Evolutionary conservation across 2,888 invertebrate genomes (phyloP).

Genomic region (Hypsopygia costalis): DNA sequence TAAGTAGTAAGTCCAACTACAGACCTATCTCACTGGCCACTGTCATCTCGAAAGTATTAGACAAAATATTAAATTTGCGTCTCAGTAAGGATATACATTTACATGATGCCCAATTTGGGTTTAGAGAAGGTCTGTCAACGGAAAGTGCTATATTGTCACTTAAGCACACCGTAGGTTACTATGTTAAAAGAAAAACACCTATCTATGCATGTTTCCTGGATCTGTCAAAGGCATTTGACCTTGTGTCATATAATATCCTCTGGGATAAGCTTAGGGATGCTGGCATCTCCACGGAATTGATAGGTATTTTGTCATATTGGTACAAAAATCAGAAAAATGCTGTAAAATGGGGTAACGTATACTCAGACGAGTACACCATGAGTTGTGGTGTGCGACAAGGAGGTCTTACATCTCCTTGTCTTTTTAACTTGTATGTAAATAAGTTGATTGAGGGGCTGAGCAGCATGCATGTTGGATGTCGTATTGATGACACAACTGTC

Average conservation of each 20-base stretch:
- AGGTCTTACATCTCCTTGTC: too few species aligned
- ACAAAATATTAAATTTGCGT: slow-evolving; percentile 17
- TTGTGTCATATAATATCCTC: slow-evolving; percentile 10
- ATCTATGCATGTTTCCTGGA: slow-evolving; percentile 12
- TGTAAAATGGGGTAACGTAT: neutral
- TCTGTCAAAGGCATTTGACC: slow-evolving; percentile 10
- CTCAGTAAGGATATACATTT: slow-evolving; percentile 12
- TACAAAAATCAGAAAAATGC: slow-evolving; percentile 10
- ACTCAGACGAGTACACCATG: neutral
- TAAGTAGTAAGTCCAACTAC: slow-evolving; percentile 18
- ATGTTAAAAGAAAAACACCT: slow-evolving; percentile 6
- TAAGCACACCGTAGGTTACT: slow-evolving; percentile 12
- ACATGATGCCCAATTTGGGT: slow-evolving; percentile 24
- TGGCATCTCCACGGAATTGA: neutral
- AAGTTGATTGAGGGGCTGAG: slow-evolving; percentile 4
- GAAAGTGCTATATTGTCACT: slow-evolving; percentile 8
- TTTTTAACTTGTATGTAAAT: neutral
- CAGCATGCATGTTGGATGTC: slow-evolving; percentile 3
- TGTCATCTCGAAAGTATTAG: slow-evolving; percentile 17
- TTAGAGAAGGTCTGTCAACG: slow-evolving; percentile 4
- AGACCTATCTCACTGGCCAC: slow-evolving; percentile 24
- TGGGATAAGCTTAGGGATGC: slow-evolving; percentile 9
- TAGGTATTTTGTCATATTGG: slow-evolving; percentile 8
- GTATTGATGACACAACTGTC: neutral
- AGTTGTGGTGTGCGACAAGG: too few species aligned